These are phyloP conservation scores for Argentina silus DNA, from an alignment of 2,797 vertebrate genomes.

Conservation along the genomic window DNA sequence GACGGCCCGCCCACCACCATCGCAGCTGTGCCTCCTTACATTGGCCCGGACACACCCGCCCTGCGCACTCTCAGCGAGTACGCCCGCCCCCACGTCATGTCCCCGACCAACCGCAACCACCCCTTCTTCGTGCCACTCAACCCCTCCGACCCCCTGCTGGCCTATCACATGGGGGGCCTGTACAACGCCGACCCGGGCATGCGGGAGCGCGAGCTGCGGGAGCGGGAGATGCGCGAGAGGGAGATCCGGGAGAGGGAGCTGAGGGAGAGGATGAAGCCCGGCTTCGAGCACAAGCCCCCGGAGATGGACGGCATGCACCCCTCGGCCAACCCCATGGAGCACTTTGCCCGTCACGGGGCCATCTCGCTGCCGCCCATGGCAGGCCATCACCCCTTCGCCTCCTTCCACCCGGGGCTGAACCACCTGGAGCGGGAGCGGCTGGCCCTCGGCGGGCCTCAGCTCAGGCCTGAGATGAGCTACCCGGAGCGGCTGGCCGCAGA, in stretches of 20 bases:
- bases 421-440: constrained; percentile 95
- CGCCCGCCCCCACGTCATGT: constrained; percentile 98
- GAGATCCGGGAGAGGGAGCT: constrained; percentile 94
- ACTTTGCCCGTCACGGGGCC: constrained; percentile 95
- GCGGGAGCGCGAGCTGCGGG: constrained; percentile 92
- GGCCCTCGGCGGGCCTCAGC: constrained; percentile 91
- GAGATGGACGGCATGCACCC: constrained; percentile 95
- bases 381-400: constrained; percentile 92
- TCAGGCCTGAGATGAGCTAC: constrained; percentile 97
- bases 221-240: constrained; percentile 90
- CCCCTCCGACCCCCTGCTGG: constrained; percentile 91
- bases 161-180: constrained; percentile 95
- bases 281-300: constrained; percentile 97
- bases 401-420: constrained; percentile 95
- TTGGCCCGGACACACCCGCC: constrained; percentile 95
- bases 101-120: constrained; percentile 96
- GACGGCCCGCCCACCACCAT: constrained; percentile 95
- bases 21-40: constrained; percentile 95
- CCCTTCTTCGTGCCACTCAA: constrained; percentile 98
- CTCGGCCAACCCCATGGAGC: constrained; percentile 98
- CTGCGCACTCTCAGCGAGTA: constrained; percentile 98
- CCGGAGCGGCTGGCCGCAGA: constrained; percentile 95
- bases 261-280: constrained; percentile 96
- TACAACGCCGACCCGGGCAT: constrained; percentile 94
- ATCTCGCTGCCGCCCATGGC: constrained; percentile 91